Base-by-base conservation (phyloP, 2,113 vertebrate genomes). In the Thryonomys swinderianus region DNA sequence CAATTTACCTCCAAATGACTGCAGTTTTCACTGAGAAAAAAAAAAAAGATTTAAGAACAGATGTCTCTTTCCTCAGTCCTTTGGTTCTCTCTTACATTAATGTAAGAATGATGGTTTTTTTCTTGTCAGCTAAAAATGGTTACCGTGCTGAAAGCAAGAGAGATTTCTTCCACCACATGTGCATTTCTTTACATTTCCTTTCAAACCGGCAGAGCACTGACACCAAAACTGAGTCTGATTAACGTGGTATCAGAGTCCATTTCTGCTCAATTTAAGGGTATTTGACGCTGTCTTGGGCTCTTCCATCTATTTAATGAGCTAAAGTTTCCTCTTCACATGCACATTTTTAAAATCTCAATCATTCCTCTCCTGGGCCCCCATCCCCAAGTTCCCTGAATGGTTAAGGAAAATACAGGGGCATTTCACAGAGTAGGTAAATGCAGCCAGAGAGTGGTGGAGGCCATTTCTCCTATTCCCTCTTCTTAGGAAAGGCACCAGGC, bases 41-140 rank as follows among this genome's bases (percentile, higher is more conserved):
- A 87, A 76, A 71, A 55, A 53, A 51, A 23, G 30, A 73, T 67
- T 86, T 62, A 89, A 71, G 80, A 93, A 93, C 90, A 93, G 90
- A 96, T 64, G 92, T 80, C 55, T 3, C 73, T 81, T 78, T 85
- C 48, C 79, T 62, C 25, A 12, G 8, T 85, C 59, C 67, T 95
- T 89, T 20, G 1, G 7, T 94, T 93, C 95, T 81, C 80, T 90
- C 20, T 5, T 92, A 83, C 86, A 74, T 92, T 92, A 94, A 94
- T 92, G 48, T 6, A 57, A 86, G 48, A 51, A 45, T 30, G 53
- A 90, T 74, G 79, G 11, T 83, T 69, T 93, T 61, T 73, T 67
- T 55, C 61, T 59, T 76, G 57, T 88, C 87, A 71, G 76, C 89
- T 96, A 95, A 88, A 97, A 95, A 89, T 62, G 34, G 62, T 93